A percentile compares a stretch with the other conserved stretches of the same genome.
Evolutionary conservation across 1,140 invertebrate genomes (phyloP).

Genomic region (Aphelenchoides besseyi): DNA sequence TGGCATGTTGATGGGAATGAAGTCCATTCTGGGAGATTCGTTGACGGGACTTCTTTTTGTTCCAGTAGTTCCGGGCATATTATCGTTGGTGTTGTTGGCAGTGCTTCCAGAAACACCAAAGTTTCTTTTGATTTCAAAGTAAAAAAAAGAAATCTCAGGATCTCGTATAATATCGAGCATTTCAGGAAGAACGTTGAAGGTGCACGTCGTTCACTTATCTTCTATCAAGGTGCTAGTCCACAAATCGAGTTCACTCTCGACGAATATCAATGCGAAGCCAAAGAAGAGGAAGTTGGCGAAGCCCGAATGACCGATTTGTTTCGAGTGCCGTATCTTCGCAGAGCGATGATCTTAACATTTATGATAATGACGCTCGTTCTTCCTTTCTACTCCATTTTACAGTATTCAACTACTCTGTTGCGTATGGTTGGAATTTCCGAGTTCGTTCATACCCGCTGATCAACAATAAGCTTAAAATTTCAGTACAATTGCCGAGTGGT

Average conservation of each 20-base stretch:
- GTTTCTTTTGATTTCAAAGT: constrained; percentile 37
- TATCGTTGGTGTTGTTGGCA: constrained; percentile 49
- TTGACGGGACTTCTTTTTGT: constrained; percentile 46
- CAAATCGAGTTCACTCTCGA: constrained; percentile 31
- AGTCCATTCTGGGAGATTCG: constrained; percentile 50
- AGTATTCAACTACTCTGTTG: constrained; percentile 53
- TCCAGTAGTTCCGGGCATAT: constrained; percentile 52
- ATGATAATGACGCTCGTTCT: constrained; percentile 43
- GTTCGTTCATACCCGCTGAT: neutral
- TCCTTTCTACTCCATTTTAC: constrained; percentile 60
- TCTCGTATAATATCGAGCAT: neutral
- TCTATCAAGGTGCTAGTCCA: constrained; percentile 45
- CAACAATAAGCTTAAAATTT: constrained; percentile 12
- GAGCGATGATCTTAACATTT: constrained; percentile 48
- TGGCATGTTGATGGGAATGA: constrained; percentile 55
- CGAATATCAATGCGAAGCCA: constrained; percentile 37
- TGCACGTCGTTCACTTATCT: constrained; percentile 32
- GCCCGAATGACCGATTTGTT: constrained; percentile 35
- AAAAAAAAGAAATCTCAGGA: neutral
- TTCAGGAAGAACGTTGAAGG: neutral
- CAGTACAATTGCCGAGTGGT: constrained; percentile 15
- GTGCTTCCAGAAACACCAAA: constrained; percentile 57
- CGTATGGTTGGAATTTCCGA: constrained; percentile 30
- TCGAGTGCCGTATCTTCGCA: constrained; percentile 40
- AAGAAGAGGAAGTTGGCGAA: constrained; percentile 20